Evolutionary conservation across 2,113 vertebrate genomes (phyloP), one percentile per base, ranked within the genome.

Genomic region (Ranitomeya imitator): DNA sequence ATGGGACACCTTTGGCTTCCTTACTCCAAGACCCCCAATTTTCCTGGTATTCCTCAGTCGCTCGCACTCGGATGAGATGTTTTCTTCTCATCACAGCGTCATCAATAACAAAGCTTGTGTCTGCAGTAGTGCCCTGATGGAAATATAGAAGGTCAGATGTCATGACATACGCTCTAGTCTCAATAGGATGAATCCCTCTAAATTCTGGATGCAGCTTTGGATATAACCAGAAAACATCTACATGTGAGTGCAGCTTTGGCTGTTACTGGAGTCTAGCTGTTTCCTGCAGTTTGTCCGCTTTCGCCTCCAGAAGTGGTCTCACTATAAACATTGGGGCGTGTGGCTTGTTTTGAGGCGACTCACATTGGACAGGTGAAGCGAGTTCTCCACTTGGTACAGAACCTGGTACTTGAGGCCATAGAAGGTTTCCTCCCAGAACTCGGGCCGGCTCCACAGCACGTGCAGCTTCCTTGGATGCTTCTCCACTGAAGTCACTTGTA

Each of bases 21-120:
- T 0, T 87, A 91, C 95, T 96, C 95, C 95, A 96, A 10, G 91
- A 89, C 0, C 95, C 95, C 95, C 95, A 96, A 0, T 1, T 0
- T 0, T 94, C 94, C 0, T 90, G 90, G 0, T 94, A 95, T 79
- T 96, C 95, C 81, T 96, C 95, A 74, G 78, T 91, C 0, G 93
- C 94, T 16, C 95, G 92, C 45, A 96, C 88, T 88, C 94, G 93
- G 13, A 95, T 91, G 80, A 87, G 21, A 0, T 96, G 94, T 23
- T 2, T 87, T 0, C 0, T 23, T 5, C 93, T 90, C 0, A 18
- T 67, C 91, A 91, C 85, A 0, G 94, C 94, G 0, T 96, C 95
- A 0, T 0, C 16, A 23, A 96, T 95, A 67, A 91, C 21, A 7
- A 92, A 91, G 15, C 23, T 82, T 0, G 88, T 89, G 0, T 90